Evolutionary conservation across 1,140 invertebrate genomes (phyloP).

Genomic region (Pemphigus obesinymphae): DNA sequence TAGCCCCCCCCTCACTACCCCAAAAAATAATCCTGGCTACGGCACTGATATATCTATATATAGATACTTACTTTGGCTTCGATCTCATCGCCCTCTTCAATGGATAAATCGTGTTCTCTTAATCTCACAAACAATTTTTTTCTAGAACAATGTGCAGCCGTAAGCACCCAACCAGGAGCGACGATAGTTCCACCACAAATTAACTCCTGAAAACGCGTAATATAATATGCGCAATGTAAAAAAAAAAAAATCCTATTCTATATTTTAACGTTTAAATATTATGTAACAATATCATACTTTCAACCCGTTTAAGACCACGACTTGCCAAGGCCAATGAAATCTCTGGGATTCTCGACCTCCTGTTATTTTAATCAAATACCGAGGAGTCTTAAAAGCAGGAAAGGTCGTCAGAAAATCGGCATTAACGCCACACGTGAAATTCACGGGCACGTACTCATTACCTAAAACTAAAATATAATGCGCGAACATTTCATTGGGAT

Average conservation of each 20-base stretch:
- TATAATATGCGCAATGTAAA: background rate
- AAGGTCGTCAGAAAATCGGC: background rate
- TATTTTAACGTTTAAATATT: background rate
- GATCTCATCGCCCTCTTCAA: background rate
- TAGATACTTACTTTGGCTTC: background rate
- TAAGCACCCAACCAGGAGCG: constrained; percentile 79
- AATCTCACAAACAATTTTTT: constrained; percentile 42
- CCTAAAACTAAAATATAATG: background rate
- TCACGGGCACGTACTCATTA: background rate
- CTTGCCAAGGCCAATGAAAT: constrained; percentile 90
- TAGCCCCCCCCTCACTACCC: no score
- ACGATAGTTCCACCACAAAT: constrained; percentile 83
- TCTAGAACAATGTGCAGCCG: constrained; percentile 49
- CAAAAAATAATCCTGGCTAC: no score
- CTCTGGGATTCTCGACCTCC: constrained; percentile 71
- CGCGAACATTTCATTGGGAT: background rate
- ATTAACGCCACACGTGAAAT: background rate
- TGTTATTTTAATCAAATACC: constrained; percentile 68
- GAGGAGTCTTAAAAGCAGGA: background rate
- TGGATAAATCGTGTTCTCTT: background rate
- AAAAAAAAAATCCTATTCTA: background rate
- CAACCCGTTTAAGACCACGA: constrained; percentile 77
- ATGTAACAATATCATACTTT: constrained; percentile 54
- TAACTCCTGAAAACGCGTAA: background rate
- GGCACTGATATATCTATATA: no score